Conservation (phyloP, 2,888 invertebrate species). For the Teleiodes luculella region DNA sequence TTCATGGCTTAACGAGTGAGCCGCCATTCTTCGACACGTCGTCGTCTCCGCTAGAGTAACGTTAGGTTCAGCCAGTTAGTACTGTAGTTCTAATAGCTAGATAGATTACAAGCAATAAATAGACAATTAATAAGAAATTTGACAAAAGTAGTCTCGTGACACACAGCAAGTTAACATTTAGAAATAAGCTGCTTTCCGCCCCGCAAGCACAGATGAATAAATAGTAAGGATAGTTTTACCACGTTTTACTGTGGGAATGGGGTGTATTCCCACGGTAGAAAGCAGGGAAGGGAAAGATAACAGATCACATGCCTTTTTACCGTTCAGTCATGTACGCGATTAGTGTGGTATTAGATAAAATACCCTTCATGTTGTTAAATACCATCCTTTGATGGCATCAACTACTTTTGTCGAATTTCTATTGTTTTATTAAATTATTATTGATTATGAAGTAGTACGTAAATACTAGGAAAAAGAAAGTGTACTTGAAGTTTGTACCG, state of each 20-base stretch:
- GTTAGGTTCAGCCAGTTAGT: constrained; percentile 18
- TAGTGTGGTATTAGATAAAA: no score
- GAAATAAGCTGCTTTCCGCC: no score
- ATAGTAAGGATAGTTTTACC: no score
- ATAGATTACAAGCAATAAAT: constrained; percentile 71
- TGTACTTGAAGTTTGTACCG: constrained; percentile 49
- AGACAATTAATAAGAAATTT: constrained; percentile 58
- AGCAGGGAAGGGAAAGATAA: no score
- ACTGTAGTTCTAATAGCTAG: constrained; percentile 46
- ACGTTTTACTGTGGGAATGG: no score
- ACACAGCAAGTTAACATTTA: constrained; percentile 13
- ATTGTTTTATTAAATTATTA: constrained; percentile 46
- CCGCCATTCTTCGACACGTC: constrained; percentile 17
- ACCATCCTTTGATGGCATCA: constrained; percentile 40
- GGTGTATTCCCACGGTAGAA: no score
- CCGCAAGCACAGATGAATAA: constrained; percentile 24
- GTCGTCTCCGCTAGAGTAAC: constrained; percentile 13
- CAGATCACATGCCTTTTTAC: no score
- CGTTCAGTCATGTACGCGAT: no score
- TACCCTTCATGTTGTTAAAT: constrained; percentile 28
- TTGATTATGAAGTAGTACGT: constrained; percentile 40
- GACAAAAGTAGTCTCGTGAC: constrained; percentile 49
- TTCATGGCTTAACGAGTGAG: constrained; percentile 40
- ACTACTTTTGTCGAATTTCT: constrained; percentile 61
- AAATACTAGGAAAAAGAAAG: constrained; percentile 42